Base-by-base conservation (phyloP, 2,113 vertebrate species). In the Chrysemys picta region DNA sequence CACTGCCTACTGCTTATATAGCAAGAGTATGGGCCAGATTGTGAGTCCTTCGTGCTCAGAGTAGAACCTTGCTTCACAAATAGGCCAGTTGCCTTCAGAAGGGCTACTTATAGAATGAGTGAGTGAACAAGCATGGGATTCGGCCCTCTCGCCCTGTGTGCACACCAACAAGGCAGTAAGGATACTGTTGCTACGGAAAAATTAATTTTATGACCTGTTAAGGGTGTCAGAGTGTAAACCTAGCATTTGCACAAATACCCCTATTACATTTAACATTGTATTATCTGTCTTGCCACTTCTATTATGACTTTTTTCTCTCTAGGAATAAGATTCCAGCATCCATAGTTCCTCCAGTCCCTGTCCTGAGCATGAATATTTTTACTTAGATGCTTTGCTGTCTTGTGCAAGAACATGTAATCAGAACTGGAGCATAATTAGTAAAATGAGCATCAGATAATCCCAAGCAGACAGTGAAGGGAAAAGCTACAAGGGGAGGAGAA, bases 231-330 rank as follows among this genome's bases (percentile, higher is more conserved):
- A 93, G 59, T 69, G 94, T 11, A 2, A 94, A 87, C 52, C 93
- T 87, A 27, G 16, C n/a, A 31, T 88, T 95, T 95, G 85, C 85
- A 47, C 31, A 56, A 89, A 84, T 4, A 5, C 13, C 84, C 11
- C 14, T 14, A 84, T 92, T 93, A 94, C 94, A 91, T 87, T 87
- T 83, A 92, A 89, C 94, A 93, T 84, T 95, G 89, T 62, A 16
- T 62, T 62, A 92, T 38, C 45, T 89, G 82, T 19, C 21, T 90
- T 42, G 6, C 24, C 89, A 42, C 12, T 54, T 85, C 3, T 24
- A 50, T 42, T 76, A 3, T 10, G 31, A 78, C 38, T 29, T 56
- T 16, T 84, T 50, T 25, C 65, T 75, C 11, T 9, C 88, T 53
- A 89, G 76, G 80, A 92, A 87, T 82, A 1, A 62, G 87, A 54